Base-by-base conservation (phyloP, 2,797 vertebrate genomes). In the Leptodactylus fallax region DNA sequence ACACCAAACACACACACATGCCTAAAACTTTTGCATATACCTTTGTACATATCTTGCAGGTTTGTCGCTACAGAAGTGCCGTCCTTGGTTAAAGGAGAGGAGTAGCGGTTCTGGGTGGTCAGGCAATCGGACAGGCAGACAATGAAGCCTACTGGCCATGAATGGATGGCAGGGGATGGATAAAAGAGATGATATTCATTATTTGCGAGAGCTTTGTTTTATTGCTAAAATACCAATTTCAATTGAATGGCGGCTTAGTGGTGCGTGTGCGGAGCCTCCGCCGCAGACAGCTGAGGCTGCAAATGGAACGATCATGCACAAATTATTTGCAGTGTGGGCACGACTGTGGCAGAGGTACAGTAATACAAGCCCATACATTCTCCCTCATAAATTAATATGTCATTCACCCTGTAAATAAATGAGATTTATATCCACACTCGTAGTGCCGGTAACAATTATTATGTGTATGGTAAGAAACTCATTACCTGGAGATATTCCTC, bases 321-420 rank as follows among this genome's bases (percentile, higher is more conserved):
- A 87, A 78, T 82, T 45, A 82, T 84, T 65, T 47, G 58, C 69
- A 19, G 47, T 23, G 80, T 23, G 67, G 87, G 87, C 61, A 83
- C 60, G 13, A 51, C 4, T 9, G 27, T 8, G 58, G 83, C 69
- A 27, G 51, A 49, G 55, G 63, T 58, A 47, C 58, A 19, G 51
- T 58, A 58, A 86, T 4, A 82, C 78, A 47, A 71, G 58, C 76
- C 63, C 74, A 84, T 88, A 69, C 74, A 88, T 88, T 61, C 82
- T 79, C 69, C 55, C 60, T 58, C 63, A 86, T 86, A 89, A 89
- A 89, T 89, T 89, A 89, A 89, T 72, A 55, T 89, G 88, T 89
- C 88, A 89, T 83, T 89, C 85, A 83, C 80, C 51, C 71, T 3
- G 71, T 76, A 82, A 69, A 89, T 79, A 86, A 86, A 86, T 82